phyloP scores from a whole-genome alignment of 2,797 vertebrate species.

The Cercopithecus hamlyni region DNA sequence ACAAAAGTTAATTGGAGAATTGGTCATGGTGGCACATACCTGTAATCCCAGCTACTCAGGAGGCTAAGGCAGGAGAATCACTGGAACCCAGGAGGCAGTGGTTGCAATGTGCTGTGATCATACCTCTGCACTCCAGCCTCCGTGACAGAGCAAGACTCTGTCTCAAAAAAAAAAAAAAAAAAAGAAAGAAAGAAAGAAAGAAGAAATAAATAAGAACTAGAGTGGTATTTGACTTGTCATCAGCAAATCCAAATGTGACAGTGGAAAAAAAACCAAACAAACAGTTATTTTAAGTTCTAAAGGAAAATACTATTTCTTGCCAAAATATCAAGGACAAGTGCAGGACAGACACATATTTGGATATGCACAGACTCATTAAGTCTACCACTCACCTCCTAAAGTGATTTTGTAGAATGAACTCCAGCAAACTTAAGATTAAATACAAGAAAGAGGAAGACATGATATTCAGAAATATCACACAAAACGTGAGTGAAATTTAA shows the following conservation, averaged over 20 bases:
- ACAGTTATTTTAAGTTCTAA: constrained; percentile 23
- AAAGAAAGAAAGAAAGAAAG: too few species aligned
- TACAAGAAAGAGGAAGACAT: background rate
- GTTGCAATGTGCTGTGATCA: background rate
- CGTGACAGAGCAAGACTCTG: background rate
- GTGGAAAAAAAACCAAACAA: background rate
- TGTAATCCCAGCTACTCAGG: background rate
- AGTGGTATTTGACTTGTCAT: constrained; percentile 6
- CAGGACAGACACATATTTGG: background rate
- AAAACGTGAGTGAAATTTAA: background rate
- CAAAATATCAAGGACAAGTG: constrained; percentile 31
- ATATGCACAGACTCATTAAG: background rate
- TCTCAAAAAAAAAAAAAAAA: too few species aligned
- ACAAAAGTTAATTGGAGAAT: background rate
- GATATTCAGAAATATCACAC: background rate
- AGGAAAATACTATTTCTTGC: constrained; percentile 31
- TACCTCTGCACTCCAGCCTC: background rate
- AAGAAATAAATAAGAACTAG: background rate
- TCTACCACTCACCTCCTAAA: background rate
- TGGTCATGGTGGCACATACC: background rate
- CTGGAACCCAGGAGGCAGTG: rapidly evolving
- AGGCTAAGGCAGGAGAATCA: background rate
- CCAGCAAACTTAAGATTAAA: background rate
- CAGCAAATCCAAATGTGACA: constrained; percentile 2
- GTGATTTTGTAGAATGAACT: background rate